phyloP scores from a whole-genome alignment of 1,140 invertebrate species.

The Agrilus planipennis region DNA sequence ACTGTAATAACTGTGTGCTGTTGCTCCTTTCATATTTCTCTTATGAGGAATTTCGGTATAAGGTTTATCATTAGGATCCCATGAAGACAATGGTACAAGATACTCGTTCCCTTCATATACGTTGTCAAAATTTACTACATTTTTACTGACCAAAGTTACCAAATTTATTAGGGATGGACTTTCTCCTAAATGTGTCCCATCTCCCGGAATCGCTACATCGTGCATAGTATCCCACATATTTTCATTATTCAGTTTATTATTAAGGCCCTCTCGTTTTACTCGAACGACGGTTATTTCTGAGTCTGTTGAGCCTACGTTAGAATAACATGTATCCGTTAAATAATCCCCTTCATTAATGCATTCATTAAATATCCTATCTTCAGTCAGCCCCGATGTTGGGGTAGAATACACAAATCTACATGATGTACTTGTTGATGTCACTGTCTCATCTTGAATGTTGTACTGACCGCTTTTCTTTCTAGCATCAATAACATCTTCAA shows the following conservation, averaged over 20 bases:
- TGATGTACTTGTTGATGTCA: too few relatives aligned
- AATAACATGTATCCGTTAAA: conserved; percentile 4
- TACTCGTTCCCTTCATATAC: conserved; percentile 17
- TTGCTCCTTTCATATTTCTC: too few relatives aligned
- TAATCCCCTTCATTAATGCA: conserved; percentile 14
- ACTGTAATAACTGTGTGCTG: too few relatives aligned
- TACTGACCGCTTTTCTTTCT: conserved; percentile 25
- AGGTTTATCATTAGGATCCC: conserved; percentile 25
- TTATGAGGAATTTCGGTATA: too few relatives aligned
- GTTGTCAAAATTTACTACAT: conserved; percentile 6
- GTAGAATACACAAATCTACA: conserved; percentile 6
- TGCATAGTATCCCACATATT: conserved; percentile 31
- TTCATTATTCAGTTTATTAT: conserved; percentile 14
- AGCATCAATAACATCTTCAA: conserved; percentile 29
- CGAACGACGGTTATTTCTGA: conserved; percentile 28
- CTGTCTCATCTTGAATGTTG: too few relatives aligned
- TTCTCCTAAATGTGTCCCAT: conserved; percentile 27
- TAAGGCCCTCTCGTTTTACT: conserved; percentile 19
- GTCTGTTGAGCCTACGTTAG: conserved; percentile 22
- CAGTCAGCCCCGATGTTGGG: background rate
- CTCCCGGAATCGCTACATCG: conserved; percentile 25
- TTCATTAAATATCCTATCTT: conserved; percentile 12
- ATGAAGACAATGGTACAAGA: conserved; percentile 27
- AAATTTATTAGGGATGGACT: conserved; percentile 29
- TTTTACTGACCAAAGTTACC: conserved; percentile 20